Evolutionary conservation across 2,113 vertebrate species (phyloP).

Genomic region (Macrotis lagotis): DNA sequence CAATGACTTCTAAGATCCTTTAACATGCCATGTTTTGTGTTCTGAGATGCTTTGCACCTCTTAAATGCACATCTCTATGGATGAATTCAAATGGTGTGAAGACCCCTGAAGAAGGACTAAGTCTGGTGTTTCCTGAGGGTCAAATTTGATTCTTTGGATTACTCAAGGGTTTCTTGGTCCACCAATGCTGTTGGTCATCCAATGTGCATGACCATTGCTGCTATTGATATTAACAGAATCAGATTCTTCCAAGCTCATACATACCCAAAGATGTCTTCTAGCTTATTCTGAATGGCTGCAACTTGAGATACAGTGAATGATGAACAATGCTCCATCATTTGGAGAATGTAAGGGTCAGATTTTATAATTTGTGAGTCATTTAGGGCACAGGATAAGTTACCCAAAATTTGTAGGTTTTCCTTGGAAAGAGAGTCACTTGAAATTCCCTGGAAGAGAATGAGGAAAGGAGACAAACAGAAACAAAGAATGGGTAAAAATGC

Average conservation of each 20-base stretch:
- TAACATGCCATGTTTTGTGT: neutral
- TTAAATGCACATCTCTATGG: neutral
- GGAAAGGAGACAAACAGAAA: neutral
- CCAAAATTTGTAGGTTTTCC: slow-evolving; percentile 39
- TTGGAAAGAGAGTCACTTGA: neutral
- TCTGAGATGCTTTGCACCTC: neutral
- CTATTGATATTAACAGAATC: neutral
- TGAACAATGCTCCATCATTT: slow-evolving; percentile 30
- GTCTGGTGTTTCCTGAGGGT: neutral
- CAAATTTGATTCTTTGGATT: neutral
- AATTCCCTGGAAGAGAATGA: slow-evolving; percentile 26
- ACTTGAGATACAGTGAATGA: slow-evolving; percentile 43
- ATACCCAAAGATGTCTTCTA: slow-evolving; percentile 55
- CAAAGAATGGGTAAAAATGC: neutral
- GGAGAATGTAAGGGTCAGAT: slow-evolving; percentile 46
- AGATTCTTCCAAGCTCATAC: neutral
- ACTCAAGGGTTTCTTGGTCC: neutral
- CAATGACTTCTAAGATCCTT: neutral
- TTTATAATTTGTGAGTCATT: slow-evolving; percentile 9
- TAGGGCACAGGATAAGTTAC: slow-evolving; percentile 55
- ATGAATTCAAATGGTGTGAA: neutral
- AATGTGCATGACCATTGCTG: neutral
- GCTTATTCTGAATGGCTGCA: slow-evolving; percentile 28
- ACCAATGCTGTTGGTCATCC: neutral
- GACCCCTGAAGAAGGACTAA: neutral